Base-by-base conservation (phyloP, 1,140 invertebrate genomes). In the Philaenus spumarius region DNA sequence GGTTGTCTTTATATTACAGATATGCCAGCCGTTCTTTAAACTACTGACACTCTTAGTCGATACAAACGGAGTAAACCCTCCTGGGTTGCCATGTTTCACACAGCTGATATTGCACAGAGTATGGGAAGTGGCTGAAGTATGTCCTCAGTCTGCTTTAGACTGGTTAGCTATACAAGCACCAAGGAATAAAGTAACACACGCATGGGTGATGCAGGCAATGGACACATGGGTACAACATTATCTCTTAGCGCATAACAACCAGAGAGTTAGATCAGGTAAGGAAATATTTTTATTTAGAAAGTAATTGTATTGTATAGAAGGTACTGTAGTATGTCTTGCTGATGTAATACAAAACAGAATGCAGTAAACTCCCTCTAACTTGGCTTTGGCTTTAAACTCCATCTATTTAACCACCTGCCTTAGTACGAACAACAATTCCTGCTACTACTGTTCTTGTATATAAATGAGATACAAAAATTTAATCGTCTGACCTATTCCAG, bases 141-240 rank as follows among this genome's bases (percentile, higher is more conserved):
- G 90, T 62, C 90, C 93, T 2, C 89, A 93, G 71, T 87, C 88
- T 15, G 90, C 90, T 42, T 76, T 97, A 2, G 93, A 96, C 68
- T 97, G 93, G 93, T 75, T 97, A 22, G 87, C 91, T 2, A 72
- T 89, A 40, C 85, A 87, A 75, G 82, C 91, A 2, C 89, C 91
- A 0, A 78, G 91, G 37, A 95, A 94, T 72, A 91, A 93, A 72
- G 78, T 92, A 22, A 89, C 90, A 0, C 90, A 94, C 72, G 79
- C 84, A 40, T 95, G 90, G 87, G 90, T 93, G 0, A 77, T 97
- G 9, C 84, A 86, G 66, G 88, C 86, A 12, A 80, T 94, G 62
- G 90, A 95, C 52, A 85, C 80, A 2, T 95, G 93, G 93, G 77
- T 95, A 35, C 91, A 96, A 74, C 83, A 88, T 59, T 95, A 92